Evolutionary conservation across 64 coral and sea anemone species (phyloP).

Genomic region (Dendrophyllia cribrosa): DNA sequence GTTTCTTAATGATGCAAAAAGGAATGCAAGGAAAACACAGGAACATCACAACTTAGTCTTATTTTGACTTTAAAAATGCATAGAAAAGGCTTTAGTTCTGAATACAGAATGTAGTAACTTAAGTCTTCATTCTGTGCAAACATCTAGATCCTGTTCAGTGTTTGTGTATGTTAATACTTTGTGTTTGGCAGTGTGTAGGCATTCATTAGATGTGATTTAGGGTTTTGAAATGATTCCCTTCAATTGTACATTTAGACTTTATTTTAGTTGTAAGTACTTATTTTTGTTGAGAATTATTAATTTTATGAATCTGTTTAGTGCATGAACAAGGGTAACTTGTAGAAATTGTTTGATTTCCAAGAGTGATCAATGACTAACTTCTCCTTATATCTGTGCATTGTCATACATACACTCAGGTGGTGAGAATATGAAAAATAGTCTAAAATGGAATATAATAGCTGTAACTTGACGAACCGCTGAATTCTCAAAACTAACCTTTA

Average conservation of each 20-base stretch:
- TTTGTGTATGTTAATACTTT: neutral
- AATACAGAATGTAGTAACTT: neutral
- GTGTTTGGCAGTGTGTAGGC: neutral
- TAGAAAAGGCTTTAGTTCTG: neutral
- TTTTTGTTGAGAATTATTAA: neutral
- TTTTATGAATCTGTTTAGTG: neutral
- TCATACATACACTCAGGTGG: too few relatives aligned
- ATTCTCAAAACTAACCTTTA: too few relatives aligned
- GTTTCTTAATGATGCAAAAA: neutral
- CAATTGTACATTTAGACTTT: neutral
- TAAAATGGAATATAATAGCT: too few relatives aligned
- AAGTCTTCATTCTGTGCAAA: too few relatives aligned
- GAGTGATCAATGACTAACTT: neutral
- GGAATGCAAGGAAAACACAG: neutral
- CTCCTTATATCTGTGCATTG: neutral
- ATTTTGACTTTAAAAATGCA: slow-evolving; percentile 2
- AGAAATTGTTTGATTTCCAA: neutral
- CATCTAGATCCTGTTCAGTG: too few relatives aligned
- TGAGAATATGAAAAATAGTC: too few relatives aligned
- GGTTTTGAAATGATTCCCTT: neutral
- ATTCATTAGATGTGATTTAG: neutral
- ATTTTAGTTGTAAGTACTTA: slow-evolving; percentile 35
- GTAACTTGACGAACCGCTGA: too few relatives aligned
- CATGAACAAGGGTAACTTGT: too few relatives aligned
- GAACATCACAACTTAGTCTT: neutral